A percentile compares a stretch with the other conserved stretches of the same genome.
These are phyloP conservation scores for Anastatus disparis DNA, from an alignment of 1,140 invertebrate genomes.

Conservation along the genomic window DNA sequence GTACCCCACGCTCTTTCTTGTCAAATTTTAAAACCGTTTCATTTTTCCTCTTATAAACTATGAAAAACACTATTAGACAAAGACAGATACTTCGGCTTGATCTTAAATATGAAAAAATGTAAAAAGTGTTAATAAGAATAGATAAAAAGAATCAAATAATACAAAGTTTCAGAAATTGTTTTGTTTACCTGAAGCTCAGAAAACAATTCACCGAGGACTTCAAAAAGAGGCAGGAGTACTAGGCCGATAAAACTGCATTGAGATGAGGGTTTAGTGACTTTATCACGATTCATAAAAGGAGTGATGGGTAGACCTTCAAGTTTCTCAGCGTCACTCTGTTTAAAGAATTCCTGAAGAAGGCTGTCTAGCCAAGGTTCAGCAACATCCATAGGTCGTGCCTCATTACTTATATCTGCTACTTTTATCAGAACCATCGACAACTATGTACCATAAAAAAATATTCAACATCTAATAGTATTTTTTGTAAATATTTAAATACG, in stretches of 20 bases:
- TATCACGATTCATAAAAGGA: conserved; percentile 91
- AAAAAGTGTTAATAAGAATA: no score
- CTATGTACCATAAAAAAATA: no score
- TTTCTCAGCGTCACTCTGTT: conserved; percentile 87
- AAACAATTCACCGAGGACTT: conserved; percentile 78
- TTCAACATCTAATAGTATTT: no score
- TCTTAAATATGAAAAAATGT: no score
- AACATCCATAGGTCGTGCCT: conserved; percentile 85
- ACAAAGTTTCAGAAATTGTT: no score
- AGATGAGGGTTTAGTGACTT: conserved; percentile 86
- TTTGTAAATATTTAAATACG: no score
- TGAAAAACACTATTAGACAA: no score
- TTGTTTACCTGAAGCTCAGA: conserved; percentile 73
- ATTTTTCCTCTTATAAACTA: no score
- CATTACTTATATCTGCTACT: conserved; percentile 89
- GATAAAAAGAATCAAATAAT: no score
- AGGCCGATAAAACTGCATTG: conserved; percentile 89
- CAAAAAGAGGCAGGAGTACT: conserved; percentile 83
- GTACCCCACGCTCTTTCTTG: no score
- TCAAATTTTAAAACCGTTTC: no score
- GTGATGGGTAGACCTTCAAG: conserved; percentile 86
- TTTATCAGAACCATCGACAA: conserved; percentile 88
- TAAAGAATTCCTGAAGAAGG: conserved; percentile 82
- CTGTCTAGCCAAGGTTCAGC: conserved; percentile 88
- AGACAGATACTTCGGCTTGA: no score